Percentiles rank a stretch among this genome's conserved stretches.
Evolutionary conservation across 2,113 vertebrate species (phyloP).

Genomic region (Progne subis): DNA sequence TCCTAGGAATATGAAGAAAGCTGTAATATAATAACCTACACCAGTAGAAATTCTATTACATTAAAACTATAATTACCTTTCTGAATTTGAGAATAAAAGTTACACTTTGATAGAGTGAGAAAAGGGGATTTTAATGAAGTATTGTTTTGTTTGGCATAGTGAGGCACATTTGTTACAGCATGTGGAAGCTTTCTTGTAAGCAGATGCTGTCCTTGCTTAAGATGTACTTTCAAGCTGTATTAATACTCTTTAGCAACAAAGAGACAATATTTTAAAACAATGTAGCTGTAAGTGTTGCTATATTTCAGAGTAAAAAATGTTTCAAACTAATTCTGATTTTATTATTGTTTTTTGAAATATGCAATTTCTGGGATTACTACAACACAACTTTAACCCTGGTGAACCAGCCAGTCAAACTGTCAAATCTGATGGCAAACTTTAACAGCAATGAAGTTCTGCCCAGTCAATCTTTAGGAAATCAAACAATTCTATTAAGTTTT

Average conservation of each 20-base stretch:
- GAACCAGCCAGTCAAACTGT: not conserved
- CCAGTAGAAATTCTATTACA: not conserved
- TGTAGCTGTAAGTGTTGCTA: not conserved
- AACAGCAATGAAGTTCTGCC: not conserved
- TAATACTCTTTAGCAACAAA: not conserved
- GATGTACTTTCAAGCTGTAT: not conserved
- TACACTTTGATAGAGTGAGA: not conserved
- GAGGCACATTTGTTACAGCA: not conserved
- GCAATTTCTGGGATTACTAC: not conserved
- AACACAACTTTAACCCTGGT: not conserved
- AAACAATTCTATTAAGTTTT: not conserved
- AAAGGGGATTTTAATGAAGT: not conserved
- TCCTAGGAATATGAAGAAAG: not conserved
- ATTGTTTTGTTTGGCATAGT: not conserved
- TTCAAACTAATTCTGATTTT: not conserved
- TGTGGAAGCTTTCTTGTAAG: not conserved
- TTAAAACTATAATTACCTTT: not conserved
- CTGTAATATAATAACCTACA: not conserved
- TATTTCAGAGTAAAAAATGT: not conserved
- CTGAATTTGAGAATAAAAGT: not conserved
- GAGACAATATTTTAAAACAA: not conserved
- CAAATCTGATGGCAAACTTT: not conserved
- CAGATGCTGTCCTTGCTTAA: not conserved
- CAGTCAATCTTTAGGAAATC: not conserved
- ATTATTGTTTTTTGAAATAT: not conserved